phyloP scores from a whole-genome alignment of 2,797 vertebrate genomes.

The Epinephelus coioides region DNA sequence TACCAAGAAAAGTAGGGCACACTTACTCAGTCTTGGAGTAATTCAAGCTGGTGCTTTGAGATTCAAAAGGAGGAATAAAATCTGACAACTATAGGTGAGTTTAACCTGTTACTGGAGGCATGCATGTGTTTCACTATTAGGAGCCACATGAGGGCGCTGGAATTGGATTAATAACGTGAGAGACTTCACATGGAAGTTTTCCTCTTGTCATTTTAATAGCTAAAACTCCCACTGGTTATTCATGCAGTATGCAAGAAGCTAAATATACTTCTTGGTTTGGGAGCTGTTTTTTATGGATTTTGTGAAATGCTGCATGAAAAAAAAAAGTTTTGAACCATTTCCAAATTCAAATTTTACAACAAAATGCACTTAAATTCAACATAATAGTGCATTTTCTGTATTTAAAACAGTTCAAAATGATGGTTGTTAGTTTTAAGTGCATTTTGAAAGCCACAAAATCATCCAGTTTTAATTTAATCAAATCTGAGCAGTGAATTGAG shows the following conservation, averaged over 20 bases:
- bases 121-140: background rate
- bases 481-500: background rate
- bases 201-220: slow-evolving; percentile 1
- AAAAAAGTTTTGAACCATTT: background rate
- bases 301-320: background rate
- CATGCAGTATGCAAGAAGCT: background rate
- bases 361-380: background rate
- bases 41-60: background rate
- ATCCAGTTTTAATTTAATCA: background rate
- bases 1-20: too few species aligned
- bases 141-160: slow-evolving; percentile 73
- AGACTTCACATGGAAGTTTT: slow-evolving; percentile 62
- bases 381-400: background rate
- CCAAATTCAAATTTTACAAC: background rate
- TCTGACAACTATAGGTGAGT: background rate
- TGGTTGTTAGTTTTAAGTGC: background rate
- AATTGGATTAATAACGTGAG: slow-evolving; percentile 19
- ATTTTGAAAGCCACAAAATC: background rate
- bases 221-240: background rate
- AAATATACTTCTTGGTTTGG: accelerated
- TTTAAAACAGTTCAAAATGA: background rate
- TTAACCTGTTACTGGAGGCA: slow-evolving; percentile 58
- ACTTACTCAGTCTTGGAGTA: background rate
- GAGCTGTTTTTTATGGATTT: background rate
- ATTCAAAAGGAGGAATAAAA: background rate